Evolutionary conservation across 2,113 vertebrate genomes (phyloP).

Genomic region (Guaruba guarouba): DNA sequence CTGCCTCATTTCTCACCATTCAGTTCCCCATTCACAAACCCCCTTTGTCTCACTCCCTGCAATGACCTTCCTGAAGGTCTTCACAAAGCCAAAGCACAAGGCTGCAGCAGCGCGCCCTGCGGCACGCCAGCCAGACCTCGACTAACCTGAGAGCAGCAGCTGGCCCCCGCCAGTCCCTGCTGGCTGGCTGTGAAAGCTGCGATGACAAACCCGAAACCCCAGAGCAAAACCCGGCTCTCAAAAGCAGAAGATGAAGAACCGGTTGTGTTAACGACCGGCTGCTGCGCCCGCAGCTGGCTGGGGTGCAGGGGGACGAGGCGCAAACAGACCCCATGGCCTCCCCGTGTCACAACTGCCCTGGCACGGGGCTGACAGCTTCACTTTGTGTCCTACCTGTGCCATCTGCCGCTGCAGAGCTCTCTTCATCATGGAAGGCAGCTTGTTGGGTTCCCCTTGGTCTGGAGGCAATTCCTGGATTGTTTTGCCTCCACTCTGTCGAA

Average conservation of each 20-base stretch:
- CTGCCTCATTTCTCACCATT: not conserved
- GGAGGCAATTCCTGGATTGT: accelerated
- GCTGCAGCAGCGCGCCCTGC: accelerated
- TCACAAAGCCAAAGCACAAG: accelerated
- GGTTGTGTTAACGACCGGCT: accelerated
- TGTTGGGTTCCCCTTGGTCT: accelerated
- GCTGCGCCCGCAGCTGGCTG: not conserved
- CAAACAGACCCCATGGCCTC: not conserved
- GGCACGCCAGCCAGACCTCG: accelerated
- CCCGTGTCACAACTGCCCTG: accelerated
- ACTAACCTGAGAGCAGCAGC: too few relatives aligned
- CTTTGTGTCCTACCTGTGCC: accelerated
- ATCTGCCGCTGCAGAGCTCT: accelerated
- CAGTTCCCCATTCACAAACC: too few relatives aligned
- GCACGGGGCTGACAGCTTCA: not conserved
- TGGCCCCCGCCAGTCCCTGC: not conserved
- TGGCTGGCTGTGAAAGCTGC: too few relatives aligned
- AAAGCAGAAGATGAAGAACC: not conserved
- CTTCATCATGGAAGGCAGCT: not conserved
- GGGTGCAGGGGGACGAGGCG: accelerated
- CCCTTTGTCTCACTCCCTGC: not conserved
- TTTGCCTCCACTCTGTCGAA: not conserved
- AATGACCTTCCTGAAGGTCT: not conserved
- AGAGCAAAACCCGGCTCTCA: not conserved
- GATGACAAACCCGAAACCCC: not conserved